phyloP scores from a whole-genome alignment of 2,888 invertebrate genomes.

The Crocallis elinguaria region DNA sequence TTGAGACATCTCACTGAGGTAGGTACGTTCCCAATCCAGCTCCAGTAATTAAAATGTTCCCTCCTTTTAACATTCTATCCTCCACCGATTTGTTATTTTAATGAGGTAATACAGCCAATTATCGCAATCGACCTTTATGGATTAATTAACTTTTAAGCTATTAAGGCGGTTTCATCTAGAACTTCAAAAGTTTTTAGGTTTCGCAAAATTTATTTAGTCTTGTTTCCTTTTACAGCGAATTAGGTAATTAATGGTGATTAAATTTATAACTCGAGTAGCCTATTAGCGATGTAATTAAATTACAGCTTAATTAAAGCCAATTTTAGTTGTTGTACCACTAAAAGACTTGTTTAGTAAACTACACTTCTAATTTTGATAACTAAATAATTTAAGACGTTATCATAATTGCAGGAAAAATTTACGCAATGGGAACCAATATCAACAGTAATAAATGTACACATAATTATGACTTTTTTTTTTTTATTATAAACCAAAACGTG shows the following conservation, averaged over 20 bases:
- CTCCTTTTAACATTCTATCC: background rate
- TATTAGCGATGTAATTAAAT: background rate
- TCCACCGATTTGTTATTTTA: background rate
- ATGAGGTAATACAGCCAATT: slow-evolving; percentile 5
- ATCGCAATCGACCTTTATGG: slow-evolving; percentile 9
- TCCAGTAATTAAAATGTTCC: no score
- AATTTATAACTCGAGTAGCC: background rate
- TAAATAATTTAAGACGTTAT: no score
- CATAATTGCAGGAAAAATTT: no score
- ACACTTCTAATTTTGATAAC: no score
- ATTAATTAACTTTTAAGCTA: slow-evolving; percentile 21
- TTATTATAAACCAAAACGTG: no score
- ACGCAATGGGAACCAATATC: no score
- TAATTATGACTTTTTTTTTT: no score
- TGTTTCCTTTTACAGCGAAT: background rate
- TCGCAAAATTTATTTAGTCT: background rate
- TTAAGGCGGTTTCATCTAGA: slow-evolving; percentile 11
- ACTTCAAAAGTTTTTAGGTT: slow-evolving; percentile 10
- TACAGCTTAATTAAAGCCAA: background rate
- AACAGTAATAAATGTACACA: no score
- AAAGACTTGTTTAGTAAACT: no score
- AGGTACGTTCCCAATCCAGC: no score
- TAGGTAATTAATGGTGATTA: slow-evolving; percentile 1
- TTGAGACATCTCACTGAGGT: no score
- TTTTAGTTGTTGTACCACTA: no score